Base-by-base conservation (phyloP, 2,888 invertebrate species). In the Phasia obesa region DNA sequence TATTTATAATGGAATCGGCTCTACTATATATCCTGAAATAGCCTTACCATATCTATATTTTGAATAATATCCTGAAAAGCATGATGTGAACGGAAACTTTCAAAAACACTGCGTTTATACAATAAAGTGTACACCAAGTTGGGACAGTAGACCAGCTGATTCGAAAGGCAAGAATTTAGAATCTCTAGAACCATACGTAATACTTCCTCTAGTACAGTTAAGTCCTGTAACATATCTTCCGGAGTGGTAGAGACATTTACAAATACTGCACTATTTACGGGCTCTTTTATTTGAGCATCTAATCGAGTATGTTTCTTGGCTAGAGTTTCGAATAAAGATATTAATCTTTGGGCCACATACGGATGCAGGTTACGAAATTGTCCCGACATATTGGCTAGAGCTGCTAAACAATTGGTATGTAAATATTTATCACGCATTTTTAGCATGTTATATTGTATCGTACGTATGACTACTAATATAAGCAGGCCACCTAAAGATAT, bases 401-500 rank as follows among this genome's bases (percentile, higher is more conserved):
- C 99, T 2, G 99, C 99, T 84, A 99, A 93, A 90, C 99, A 99
- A 92, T 99, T 99, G 3, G 99, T 99, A 91, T 99, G 99, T 19
- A 99, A 93, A 91, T 99, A 99, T 91, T 98, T 98, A 90, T 99
- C 99, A 85, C 98, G 93, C 93, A 98, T 98, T 89, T 98, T 95
- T 82, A 98, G 93, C 95, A 99, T 98, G 90, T 99, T 99, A 92
- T 97, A 98, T 90, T 99, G 99, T 87, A 99, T 95, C 6, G 99
- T 99, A 81, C 99, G 93, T 31, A 98, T 96, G n/a, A 99, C 96
- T 2, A 99, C 98, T 69, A 99, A 92, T 76, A 99, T 96, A 87
- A 98, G 93, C 15, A 99, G 93, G 6, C 99, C 99, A 4, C 99
- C 99, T 7, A 99, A 92, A 0, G 98, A 97, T 86, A 99, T 97